Evolutionary conservation across 1,140 invertebrate genomes (phyloP).

Genomic region (Drosophila virilis): DNA sequence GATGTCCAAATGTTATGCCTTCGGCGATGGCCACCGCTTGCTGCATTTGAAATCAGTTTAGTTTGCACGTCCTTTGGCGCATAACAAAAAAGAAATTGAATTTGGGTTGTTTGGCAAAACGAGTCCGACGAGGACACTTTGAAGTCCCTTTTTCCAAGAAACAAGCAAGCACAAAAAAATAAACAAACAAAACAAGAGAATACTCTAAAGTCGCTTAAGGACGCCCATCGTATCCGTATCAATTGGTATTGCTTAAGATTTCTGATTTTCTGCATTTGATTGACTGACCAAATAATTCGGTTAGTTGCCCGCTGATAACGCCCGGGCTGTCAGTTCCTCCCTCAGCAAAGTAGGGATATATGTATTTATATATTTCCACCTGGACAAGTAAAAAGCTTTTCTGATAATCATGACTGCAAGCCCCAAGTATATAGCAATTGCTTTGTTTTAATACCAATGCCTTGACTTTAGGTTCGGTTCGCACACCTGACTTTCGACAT

Average conservation of each 20-base stretch:
- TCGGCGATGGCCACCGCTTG: conserved; percentile 42
- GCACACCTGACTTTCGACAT: too few relatives aligned
- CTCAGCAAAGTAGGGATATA: background rate
- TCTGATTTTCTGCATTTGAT: conserved; percentile 53
- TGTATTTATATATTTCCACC: conserved; percentile 27
- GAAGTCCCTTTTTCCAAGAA: conserved; percentile 50
- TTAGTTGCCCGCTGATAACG: conserved; percentile 40
- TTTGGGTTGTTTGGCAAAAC: conserved; percentile 52
- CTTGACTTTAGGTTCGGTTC: too few relatives aligned
- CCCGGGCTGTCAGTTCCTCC: too few relatives aligned
- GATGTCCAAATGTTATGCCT: conserved; percentile 49
- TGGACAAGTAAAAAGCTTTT: conserved; percentile 65
- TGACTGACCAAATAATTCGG: conserved; percentile 53
- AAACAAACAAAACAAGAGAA: conserved; percentile 37
- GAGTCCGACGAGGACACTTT: conserved; percentile 54
- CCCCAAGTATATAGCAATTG: conserved; percentile 35
- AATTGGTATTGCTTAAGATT: conserved; percentile 30
- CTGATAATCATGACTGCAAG: conserved; percentile 46
- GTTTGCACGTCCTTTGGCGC: conserved; percentile 76
- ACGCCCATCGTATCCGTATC: conserved; percentile 17
- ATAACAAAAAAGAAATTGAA: conserved; percentile 71
- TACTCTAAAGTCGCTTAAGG: conserved; percentile 55
- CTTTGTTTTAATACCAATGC: too few relatives aligned
- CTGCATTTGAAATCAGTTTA: conserved; percentile 79
- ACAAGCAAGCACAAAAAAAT: conserved; percentile 26